phyloP scores from a whole-genome alignment of 53 echinoderm and acorn worm species.

The Zoroaster sp. region DNA sequence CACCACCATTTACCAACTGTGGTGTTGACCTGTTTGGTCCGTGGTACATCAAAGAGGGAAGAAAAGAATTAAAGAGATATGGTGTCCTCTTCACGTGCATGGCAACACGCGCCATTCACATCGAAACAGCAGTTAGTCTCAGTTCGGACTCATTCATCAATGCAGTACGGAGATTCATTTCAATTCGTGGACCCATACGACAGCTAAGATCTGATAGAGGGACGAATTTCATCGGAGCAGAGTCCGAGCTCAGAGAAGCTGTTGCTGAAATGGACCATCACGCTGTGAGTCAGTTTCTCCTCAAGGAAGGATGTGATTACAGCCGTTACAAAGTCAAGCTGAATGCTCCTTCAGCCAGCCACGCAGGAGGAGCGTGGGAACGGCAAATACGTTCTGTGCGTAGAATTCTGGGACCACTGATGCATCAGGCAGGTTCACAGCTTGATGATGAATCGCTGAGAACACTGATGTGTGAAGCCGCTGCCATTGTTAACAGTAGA shows the following conservation, averaged over 20 bases:
- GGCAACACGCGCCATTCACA: constrained; percentile 55
- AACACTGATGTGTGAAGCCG: too few species aligned
- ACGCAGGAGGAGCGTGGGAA: constrained; percentile 47
- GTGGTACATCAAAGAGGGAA: constrained; percentile 31
- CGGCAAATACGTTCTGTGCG: constrained; percentile 35
- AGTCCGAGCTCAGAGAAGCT: constrained; percentile 21
- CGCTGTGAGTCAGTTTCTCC: neutral
- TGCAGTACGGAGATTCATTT: constrained; percentile 29
- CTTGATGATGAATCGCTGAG: constrained; percentile 53
- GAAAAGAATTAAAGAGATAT: constrained; percentile 63
- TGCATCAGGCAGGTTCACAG: constrained; percentile 22
- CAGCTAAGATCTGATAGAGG: constrained; percentile 17
- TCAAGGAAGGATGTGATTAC: constrained; percentile 54
- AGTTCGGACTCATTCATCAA: constrained; percentile 34
- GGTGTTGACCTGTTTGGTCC: constrained; percentile 66
- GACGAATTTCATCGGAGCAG: constrained; percentile 29
- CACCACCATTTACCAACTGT: constrained; percentile 62
- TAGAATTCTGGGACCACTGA: constrained; percentile 9
- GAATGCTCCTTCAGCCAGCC: constrained; percentile 22
- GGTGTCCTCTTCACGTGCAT: constrained; percentile 67
- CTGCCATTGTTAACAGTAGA: constrained; percentile 50
- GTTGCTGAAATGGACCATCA: constrained; percentile 29
- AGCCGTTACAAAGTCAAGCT: constrained; percentile 30
- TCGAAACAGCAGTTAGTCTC: constrained; percentile 19
- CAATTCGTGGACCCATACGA: constrained; percentile 7